phyloP scores from a whole-genome alignment of 2,888 invertebrate genomes.

The Monopis laevigella region DNA sequence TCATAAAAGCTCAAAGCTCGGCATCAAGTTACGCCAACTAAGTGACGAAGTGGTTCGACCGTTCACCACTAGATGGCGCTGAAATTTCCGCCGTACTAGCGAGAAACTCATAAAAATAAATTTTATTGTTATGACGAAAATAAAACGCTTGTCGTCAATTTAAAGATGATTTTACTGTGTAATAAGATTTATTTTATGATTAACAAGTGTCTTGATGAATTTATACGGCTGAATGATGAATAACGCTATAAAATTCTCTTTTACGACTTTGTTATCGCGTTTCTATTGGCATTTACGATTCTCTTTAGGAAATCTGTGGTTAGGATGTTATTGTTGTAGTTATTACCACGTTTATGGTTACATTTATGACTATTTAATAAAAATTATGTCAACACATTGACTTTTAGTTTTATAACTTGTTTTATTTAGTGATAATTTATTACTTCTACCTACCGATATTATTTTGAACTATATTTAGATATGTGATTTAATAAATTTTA shows the following conservation, averaged over 20 bases:
- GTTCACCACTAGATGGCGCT: slow-evolving; percentile 47
- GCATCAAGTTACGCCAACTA: slow-evolving; percentile 31
- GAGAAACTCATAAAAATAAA: slow-evolving; percentile 59
- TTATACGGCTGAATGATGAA: slow-evolving; percentile 62
- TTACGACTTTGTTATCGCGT: slow-evolving; percentile 54
- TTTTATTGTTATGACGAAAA: slow-evolving; percentile 68
- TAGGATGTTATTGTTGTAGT: slow-evolving; percentile 19
- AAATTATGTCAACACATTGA: no score
- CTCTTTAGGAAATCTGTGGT: slow-evolving; percentile 31
- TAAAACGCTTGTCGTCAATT: slow-evolving; percentile 68
- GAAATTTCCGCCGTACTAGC: slow-evolving; percentile 27
- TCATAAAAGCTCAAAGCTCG: background rate
- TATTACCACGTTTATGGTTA: no score
- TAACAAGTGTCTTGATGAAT: slow-evolving; percentile 67
- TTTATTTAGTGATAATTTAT: no score
- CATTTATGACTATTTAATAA: no score
- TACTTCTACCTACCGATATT: no score
- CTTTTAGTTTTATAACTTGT: no score
- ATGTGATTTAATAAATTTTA: no score
- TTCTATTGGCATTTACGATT: slow-evolving; percentile 53
- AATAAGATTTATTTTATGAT: slow-evolving; percentile 68
- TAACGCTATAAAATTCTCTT: slow-evolving; percentile 58
- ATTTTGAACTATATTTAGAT: no score
- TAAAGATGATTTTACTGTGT: slow-evolving; percentile 64
- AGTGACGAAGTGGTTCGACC: slow-evolving; percentile 33